Conservation (phyloP, 1,140 invertebrate species). For the Andricus grossulariae region DNA sequence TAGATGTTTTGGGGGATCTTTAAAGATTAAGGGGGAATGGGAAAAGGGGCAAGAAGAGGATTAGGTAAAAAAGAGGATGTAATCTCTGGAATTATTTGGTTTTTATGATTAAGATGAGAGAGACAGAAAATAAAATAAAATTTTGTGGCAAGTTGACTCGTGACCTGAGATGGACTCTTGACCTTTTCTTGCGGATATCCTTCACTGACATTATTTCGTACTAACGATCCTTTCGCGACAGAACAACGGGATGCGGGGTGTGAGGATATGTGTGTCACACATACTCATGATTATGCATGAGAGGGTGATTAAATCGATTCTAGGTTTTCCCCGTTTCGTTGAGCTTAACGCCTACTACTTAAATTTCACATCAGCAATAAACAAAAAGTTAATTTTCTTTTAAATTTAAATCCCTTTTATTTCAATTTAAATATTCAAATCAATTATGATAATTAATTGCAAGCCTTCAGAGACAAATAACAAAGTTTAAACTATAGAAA, state of each 20-base stretch:
- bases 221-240: constrained; percentile 67
- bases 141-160: constrained; percentile 53
- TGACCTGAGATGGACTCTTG: constrained; percentile 68
- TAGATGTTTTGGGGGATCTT: background rate
- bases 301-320: constrained; percentile 64
- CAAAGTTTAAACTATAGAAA: too few relatives aligned
- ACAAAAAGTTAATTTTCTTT: background rate
- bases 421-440: background rate
- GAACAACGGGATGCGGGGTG: constrained; percentile 49
- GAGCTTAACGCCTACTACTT: constrained; percentile 38
- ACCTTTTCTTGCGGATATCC: constrained; percentile 70
- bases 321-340: constrained; percentile 50
- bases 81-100: background rate
- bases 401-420: background rate
- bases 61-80: too few relatives aligned
- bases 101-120: background rate
- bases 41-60: too few relatives aligned
- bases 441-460: background rate
- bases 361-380: constrained; percentile 32
- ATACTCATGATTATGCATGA: constrained; percentile 72
- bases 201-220: constrained; percentile 65
- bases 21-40: background rate
- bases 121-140: constrained; percentile 51
- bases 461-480: too few relatives aligned
- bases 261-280: constrained; percentile 62